Percentiles rank a stretch among this genome's conserved stretches.
Evolutionary conservation across 2,113 vertebrate species (phyloP).

Genomic region (Oreochromis aureus): DNA sequence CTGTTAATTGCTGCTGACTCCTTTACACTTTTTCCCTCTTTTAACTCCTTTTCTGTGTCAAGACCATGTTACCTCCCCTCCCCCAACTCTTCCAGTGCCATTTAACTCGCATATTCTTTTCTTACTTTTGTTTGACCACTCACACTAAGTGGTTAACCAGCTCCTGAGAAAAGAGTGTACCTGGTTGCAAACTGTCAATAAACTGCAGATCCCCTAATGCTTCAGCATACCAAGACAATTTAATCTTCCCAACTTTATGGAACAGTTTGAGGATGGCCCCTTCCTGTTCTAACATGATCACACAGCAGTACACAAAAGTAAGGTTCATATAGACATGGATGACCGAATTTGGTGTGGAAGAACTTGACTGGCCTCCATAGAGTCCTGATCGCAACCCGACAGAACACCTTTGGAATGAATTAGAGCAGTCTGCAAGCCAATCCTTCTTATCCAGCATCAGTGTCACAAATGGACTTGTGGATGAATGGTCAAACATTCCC

Average conservation of each 20-base stretch:
- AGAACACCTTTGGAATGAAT: not conserved
- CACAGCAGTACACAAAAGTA: not conserved
- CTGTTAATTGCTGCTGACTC: not conserved
- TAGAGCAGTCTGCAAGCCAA: not conserved
- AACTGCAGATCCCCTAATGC: not conserved
- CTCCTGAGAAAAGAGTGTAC: not conserved
- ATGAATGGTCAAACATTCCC: not conserved
- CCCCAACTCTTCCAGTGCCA: not conserved
- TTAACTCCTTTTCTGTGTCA: not conserved
- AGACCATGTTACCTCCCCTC: not conserved
- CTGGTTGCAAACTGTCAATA: not conserved
- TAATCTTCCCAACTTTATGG: not conserved
- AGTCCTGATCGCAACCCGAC: not conserved
- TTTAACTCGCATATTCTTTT: rapidly evolving
- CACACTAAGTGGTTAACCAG: not conserved
- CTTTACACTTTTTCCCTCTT: not conserved
- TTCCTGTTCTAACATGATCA: not conserved
- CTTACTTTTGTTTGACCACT: not conserved
- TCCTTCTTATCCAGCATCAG: not conserved
- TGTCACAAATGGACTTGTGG: not conserved
- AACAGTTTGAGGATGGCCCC: not conserved
- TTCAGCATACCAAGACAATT: not conserved
- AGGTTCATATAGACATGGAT: not conserved
- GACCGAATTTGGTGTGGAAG: not conserved
- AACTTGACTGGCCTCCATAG: not conserved